phyloP scores from a whole-genome alignment of 2,888 invertebrate species.

The Diarsia dahlii region DNA sequence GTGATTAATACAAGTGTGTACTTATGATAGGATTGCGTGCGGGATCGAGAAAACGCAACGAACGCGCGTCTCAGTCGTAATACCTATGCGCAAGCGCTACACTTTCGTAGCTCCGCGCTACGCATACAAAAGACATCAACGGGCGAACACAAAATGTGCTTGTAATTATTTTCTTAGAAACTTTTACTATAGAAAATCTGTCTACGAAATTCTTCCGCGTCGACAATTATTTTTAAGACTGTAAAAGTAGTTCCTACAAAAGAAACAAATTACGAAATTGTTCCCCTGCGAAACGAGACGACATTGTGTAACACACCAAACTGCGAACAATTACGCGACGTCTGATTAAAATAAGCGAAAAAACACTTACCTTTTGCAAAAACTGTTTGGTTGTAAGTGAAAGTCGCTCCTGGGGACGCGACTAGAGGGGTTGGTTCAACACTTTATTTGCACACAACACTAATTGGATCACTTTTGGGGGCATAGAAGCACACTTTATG shows the following conservation, averaged over 20 bases:
- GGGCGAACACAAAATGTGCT: constrained; percentile 59
- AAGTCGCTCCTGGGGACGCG: constrained; percentile 75
- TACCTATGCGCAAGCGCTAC: constrained; percentile 64
- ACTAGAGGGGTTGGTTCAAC: constrained; percentile 74
- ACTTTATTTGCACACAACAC: constrained; percentile 84
- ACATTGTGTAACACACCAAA: constrained; percentile 77
- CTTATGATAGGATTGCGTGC: constrained; percentile 60
- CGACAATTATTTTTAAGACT: constrained; percentile 6
- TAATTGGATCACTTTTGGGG: constrained; percentile 77
- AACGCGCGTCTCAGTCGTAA: constrained; percentile 50
- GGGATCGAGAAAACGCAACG: constrained; percentile 69
- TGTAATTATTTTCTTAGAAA: constrained; percentile 23
- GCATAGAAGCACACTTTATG: constrained; percentile 79
- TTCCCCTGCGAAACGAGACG: constrained; percentile 75
- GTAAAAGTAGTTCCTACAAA: constrained; percentile 41
- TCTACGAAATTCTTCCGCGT: constrained; percentile 19
- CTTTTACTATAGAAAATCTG: constrained; percentile 27
- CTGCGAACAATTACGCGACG: constrained; percentile 78
- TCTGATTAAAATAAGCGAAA: constrained; percentile 82
- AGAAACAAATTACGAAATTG: constrained; percentile 70
- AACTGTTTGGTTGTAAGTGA: constrained; percentile 80
- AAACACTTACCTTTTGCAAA: constrained; percentile 87
- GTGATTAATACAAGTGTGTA: constrained; percentile 39
- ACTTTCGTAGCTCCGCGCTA: constrained; percentile 71
- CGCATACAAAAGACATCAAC: constrained; percentile 87